These are phyloP conservation scores for Hycleus cichorii DNA, from an alignment of 1,140 invertebrate genomes.

Conservation along the genomic window DNA sequence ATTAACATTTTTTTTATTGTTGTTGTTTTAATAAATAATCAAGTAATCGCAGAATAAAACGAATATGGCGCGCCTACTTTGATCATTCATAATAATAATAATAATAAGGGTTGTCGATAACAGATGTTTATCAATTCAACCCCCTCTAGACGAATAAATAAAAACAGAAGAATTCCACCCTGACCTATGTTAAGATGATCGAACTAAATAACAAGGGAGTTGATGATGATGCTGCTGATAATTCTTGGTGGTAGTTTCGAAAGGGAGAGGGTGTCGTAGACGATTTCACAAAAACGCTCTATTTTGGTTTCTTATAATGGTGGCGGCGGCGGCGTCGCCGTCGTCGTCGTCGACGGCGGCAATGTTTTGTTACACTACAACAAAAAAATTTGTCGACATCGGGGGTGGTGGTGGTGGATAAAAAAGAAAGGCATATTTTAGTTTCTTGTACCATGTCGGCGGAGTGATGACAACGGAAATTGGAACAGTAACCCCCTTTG, in stretches of 20 bases:
- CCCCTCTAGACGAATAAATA: no score
- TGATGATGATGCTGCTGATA: conserved; percentile 8
- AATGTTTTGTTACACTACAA: neutral
- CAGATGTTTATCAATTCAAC: no score
- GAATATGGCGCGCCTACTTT: no score
- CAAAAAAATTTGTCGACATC: neutral
- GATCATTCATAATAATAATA: no score
- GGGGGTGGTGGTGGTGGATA: neutral
- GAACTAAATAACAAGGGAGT: conserved; percentile 18
- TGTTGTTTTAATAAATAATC: no score
- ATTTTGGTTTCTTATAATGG: conserved; percentile 28
- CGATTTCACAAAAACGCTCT: conserved; percentile 24
- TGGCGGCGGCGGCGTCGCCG: conserved; percentile 1
- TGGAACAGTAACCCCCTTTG: no score
- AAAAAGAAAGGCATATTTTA: neutral
- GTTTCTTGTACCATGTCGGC: neutral
- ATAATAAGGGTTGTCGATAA: no score
- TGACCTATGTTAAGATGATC: conserved; percentile 16
- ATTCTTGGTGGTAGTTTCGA: no score
- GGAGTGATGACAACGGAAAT: neutral
- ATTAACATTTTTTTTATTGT: no score
- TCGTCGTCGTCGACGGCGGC: neutral
- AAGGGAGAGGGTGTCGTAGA: no score
- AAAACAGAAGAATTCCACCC: neutral
- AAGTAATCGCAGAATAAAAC: no score